phyloP scores from a whole-genome alignment of 1,140 invertebrate genomes.

The Drosophila parvula region DNA sequence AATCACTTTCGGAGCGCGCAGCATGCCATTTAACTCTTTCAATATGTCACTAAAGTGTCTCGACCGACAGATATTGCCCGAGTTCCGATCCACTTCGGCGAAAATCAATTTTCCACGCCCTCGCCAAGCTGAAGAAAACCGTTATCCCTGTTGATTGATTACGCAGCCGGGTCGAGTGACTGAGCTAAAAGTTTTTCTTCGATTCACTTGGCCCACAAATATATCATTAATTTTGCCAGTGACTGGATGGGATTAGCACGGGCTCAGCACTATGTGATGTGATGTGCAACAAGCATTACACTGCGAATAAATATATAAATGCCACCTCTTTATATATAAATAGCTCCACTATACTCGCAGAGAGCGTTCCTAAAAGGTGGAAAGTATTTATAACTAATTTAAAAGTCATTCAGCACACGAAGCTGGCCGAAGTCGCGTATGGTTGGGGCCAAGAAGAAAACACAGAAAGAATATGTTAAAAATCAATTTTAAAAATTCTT shows the following conservation, averaged over 20 bases:
- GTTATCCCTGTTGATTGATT: constrained; percentile 79
- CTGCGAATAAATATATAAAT: constrained; percentile 1
- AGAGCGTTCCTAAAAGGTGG: not conserved
- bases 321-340: not conserved
- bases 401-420: not conserved
- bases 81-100: constrained; percentile 26
- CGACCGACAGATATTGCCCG: constrained; percentile 64
- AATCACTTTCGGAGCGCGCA: constrained; percentile 35
- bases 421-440: too few species aligned
- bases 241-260: constrained; percentile 10
- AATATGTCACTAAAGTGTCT: constrained; percentile 78
- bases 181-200: constrained; percentile 66
- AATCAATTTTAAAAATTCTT: too few species aligned
- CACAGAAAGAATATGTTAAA: not conserved
- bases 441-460: too few species aligned
- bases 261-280: not conserved
- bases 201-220: constrained; percentile 59
- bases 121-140: constrained; percentile 61
- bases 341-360: too few species aligned
- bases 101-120: constrained; percentile 75
- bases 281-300: constrained; percentile 35
- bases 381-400: not conserved
- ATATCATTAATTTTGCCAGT: constrained; percentile 70
- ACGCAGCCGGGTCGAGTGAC: constrained; percentile 68
- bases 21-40: constrained; percentile 75